Conservation (phyloP, 2,797 vertebrate species). For the Arnoldichthys spilopterus region DNA sequence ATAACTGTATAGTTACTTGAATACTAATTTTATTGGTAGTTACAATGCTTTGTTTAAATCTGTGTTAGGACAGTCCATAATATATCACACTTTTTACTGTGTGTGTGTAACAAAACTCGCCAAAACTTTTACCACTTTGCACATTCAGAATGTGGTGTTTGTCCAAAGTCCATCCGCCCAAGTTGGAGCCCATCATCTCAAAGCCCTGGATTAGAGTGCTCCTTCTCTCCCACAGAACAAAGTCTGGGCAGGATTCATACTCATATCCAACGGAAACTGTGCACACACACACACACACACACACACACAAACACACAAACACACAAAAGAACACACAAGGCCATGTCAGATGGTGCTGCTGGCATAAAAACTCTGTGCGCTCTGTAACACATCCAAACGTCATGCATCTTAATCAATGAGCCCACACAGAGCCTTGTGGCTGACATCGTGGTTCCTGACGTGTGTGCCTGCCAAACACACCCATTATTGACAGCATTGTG, state of each 20-base stretch:
- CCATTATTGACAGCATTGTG: constrained; percentile 21
- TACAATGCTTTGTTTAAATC: too few relatives aligned
- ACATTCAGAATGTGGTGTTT: constrained; percentile 94
- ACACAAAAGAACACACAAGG: constrained; percentile 37
- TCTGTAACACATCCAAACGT: background rate
- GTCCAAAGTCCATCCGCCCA: constrained; percentile 95
- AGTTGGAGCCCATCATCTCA: constrained; percentile 92
- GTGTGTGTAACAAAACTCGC: too few relatives aligned
- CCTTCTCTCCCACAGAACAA: constrained; percentile 92
- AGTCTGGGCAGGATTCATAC: constrained; percentile 90
- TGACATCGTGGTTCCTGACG: background rate
- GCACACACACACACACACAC: constrained; percentile 46
- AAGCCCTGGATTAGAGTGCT: constrained; percentile 92
- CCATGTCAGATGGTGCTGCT: constrained; percentile 43
- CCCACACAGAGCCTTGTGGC: constrained; percentile 1
- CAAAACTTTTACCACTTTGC: constrained; percentile 92
- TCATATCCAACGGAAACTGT: constrained; percentile 94
- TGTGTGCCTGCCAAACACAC: background rate
- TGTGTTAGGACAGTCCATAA: too few relatives aligned
- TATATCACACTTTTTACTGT: too few relatives aligned
- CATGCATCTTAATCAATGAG: constrained; percentile 21
- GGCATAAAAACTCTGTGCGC: constrained; percentile 44
- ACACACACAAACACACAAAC: constrained; percentile 25
- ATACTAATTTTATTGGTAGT: too few relatives aligned
- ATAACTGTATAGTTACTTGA: too few relatives aligned